Conservation (phyloP, 1,140 invertebrate species). For the Euura lappo region DNA sequence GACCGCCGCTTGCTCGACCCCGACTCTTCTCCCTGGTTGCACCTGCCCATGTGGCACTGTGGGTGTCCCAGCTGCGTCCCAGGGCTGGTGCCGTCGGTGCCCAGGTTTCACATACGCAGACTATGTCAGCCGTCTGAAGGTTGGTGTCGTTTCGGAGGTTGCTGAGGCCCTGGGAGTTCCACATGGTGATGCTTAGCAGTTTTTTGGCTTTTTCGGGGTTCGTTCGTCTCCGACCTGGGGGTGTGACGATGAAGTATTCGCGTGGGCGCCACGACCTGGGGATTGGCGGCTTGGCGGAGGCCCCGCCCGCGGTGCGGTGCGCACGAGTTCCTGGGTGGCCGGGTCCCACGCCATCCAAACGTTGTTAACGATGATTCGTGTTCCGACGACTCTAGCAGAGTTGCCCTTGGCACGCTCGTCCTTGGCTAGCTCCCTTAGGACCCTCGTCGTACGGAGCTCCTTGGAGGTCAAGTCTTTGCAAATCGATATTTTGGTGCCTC, state of each 20-base stretch:
- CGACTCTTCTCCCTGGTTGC: constrained; percentile 11
- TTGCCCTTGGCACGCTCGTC: too few species aligned
- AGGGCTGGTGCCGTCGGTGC: background rate
- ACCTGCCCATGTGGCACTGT: background rate
- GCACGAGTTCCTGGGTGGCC: too few species aligned
- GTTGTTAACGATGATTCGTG: too few species aligned
- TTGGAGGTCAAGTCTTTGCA: background rate
- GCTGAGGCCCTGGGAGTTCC: constrained; percentile 8
- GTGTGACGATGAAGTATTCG: too few species aligned
- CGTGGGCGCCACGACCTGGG: too few species aligned
- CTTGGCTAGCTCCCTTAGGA: too few species aligned
- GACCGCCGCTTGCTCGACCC: constrained; percentile 9
- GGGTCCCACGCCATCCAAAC: too few species aligned
- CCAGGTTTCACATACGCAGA: constrained; percentile 13
- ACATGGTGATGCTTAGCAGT: constrained; percentile 3
- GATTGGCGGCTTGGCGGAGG: too few species aligned
- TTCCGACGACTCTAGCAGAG: too few species aligned
- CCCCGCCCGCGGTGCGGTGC: too few species aligned
- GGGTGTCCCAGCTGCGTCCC: background rate
- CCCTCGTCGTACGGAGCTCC: background rate
- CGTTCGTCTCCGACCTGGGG: too few species aligned
- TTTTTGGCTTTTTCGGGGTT: too few species aligned
- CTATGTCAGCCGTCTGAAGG: background rate
- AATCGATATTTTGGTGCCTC: background rate
- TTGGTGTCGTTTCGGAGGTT: background rate